Base-by-base conservation (phyloP, 2,113 vertebrate species). In the Oncorhynchus tshawytscha region DNA sequence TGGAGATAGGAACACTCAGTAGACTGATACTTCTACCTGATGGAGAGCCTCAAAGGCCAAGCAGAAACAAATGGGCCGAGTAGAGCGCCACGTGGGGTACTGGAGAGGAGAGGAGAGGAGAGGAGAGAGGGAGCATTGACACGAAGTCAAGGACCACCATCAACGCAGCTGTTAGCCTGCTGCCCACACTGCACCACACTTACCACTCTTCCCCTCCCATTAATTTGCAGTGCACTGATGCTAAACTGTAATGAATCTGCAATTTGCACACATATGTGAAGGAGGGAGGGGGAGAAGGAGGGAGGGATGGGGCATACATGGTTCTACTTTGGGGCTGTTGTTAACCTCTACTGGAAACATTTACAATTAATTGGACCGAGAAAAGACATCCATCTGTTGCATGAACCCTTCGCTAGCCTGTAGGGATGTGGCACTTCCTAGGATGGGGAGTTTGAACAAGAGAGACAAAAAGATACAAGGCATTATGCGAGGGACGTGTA, bases 51-150 rank as follows among this genome's bases (percentile, higher is more conserved):
- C 77, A 85, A 81, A 88, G 86, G 90, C 90, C 91, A 89, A 90
- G 83, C 90, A 84, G 82, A 88, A 92, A 92, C 91, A 94, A 91
- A 94, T 94, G 92, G 92, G 85, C 84, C 77, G 83, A 88, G 84
- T 8, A 45, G 39, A 45, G 39, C 39, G 85, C 84, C 78, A 79
- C 72, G 78, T 83, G 67, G 22, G 69, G 72, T 64, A 65, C 29
- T 25, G 59, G 54, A 51, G 45, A 31, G 31, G 51, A 51, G 86
- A 77, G 75, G 78, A 78, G 72, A 64, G 77, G 76, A 34, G 71
- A 18, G 2, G 49, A 66, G 71, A 83, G 84, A 75, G 85, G 78
- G 79, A 79, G 77, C 81, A 84, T 91, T 86, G 82, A 88, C 85
- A 88, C 85, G 85, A 77, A 84, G 59, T 8, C 20, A 62, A 76